A percentile compares a stretch with the other conserved stretches of the same genome.
These are phyloP conservation scores for Enteromius thamalakanensis DNA, from an alignment of 2,797 vertebrate species.

Conservation along the genomic window DNA sequence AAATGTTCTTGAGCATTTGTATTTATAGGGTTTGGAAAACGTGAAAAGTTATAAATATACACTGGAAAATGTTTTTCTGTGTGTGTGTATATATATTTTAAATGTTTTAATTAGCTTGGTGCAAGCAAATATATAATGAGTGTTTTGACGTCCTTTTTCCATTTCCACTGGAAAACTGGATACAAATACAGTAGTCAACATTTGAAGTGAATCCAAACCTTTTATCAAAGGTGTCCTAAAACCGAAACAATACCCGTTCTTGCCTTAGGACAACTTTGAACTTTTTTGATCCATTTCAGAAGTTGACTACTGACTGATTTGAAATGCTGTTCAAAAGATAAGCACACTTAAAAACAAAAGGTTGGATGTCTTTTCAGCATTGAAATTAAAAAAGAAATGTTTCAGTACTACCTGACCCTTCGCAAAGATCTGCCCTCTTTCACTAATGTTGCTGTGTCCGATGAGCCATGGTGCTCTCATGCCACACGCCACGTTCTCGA, in stretches of 20 bases:
- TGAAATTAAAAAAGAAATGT: not conserved
- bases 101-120: not conserved
- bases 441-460: not conserved
- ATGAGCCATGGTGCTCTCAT: not conserved
- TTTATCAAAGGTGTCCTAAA: not conserved
- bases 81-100: not conserved
- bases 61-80: not conserved
- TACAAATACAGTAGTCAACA: no score
- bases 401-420: no score
- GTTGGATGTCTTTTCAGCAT: not conserved
- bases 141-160: not conserved
- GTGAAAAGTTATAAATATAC: not conserved
- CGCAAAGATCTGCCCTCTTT: no score
- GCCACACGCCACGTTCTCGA: no score
- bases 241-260: not conserved
- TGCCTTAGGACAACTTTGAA: not conserved
- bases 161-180: not conserved
- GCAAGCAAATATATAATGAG: not conserved
- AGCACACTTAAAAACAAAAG: not conserved
- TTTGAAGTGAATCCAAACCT: not conserved
- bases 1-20: slow-evolving; percentile 58
- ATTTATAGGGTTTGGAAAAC: slow-evolving; percentile 63
- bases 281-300: no score
- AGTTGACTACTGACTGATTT: not conserved
- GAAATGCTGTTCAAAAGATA: not conserved